phyloP scores from a whole-genome alignment of 2,888 invertebrate species.

The Melinaea marsaeus region DNA sequence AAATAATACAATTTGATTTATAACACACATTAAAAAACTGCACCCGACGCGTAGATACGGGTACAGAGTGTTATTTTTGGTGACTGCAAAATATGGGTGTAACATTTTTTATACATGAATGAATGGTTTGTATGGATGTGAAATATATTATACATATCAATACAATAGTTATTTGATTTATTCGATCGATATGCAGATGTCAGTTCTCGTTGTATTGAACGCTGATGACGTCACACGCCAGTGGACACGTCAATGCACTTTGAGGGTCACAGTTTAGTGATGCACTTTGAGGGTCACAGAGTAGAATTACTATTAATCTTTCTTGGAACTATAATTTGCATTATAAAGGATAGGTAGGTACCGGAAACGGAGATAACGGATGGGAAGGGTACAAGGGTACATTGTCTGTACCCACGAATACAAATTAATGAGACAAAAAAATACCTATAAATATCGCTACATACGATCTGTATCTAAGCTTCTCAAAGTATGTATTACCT shows the following conservation, averaged over 20 bases:
- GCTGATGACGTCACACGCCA: conserved; percentile 69
- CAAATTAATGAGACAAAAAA: conserved; percentile 77
- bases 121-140: conserved; percentile 51
- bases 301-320: no score
- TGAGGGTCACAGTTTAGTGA: conserved; percentile 55
- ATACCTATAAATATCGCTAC: conserved; percentile 60
- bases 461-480: conserved; percentile 58
- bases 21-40: conserved; percentile 75
- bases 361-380: conserved; percentile 68
- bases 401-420: conserved; percentile 69
- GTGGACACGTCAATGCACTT: conserved; percentile 74
- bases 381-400: conserved; percentile 57
- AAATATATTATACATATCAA: conserved; percentile 76
- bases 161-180: conserved; percentile 78
- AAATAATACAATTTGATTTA: conserved; percentile 79
- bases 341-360: conserved; percentile 73
- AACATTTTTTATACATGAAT: conserved; percentile 58
- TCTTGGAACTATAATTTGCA: conserved; percentile 57
- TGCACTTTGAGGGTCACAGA: no score
- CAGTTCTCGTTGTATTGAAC: conserved; percentile 75
- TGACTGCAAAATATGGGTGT: conserved; percentile 78
- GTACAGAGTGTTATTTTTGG: conserved; percentile 76
- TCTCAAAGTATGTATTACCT: conserved; percentile 46
- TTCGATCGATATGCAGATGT: conserved; percentile 77
- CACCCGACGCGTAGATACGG: conserved; percentile 77